Percentiles rank a stretch among this genome's conserved stretches.
phyloP scores from a whole-genome alignment of 1,140 invertebrate species.

The Patella vulgata region DNA sequence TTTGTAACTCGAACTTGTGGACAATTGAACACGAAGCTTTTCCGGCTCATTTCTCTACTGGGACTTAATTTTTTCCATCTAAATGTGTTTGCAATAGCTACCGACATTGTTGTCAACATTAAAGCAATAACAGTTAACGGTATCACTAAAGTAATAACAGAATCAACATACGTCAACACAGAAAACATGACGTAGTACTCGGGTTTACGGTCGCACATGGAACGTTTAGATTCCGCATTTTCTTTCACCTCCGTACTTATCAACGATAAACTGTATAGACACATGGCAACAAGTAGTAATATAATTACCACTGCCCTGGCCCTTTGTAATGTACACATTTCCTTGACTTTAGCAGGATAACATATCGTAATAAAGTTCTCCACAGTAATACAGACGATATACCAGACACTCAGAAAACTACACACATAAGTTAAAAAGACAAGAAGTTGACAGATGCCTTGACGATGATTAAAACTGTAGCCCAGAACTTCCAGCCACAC shows the following conservation, averaged over 20 bases:
- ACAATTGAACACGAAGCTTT: constrained; percentile 5
- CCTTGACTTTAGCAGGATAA: constrained; percentile 78
- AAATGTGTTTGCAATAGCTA: constrained; percentile 27
- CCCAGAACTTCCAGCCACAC: constrained; percentile 43
- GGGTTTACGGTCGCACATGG: constrained; percentile 14
- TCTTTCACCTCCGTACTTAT: constrained; percentile 25
- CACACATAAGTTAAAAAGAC: constrained; percentile 78
- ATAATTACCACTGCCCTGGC: constrained; percentile 74
- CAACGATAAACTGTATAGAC: constrained; percentile 67
- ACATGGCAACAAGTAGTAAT: constrained; percentile 69
- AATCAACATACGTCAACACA: constrained; percentile 37
- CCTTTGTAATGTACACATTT: constrained; percentile 78
- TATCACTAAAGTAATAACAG: constrained; percentile 38
- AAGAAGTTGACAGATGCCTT: constrained; percentile 74
- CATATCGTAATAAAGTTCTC: constrained; percentile 84
- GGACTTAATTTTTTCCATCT: constrained; percentile 4
- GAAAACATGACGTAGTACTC: constrained; percentile 17
- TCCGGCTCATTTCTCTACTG: not conserved
- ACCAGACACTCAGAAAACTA: constrained; percentile 82
- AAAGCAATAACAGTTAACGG: constrained; percentile 32
- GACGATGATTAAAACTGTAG: constrained; percentile 26
- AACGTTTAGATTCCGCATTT: not conserved
- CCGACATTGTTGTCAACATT: constrained; percentile 35
- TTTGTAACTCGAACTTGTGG: constrained; percentile 45
- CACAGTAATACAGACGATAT: constrained; percentile 85